Evolutionary conservation across 2,113 vertebrate species (phyloP), one percentile per base, ranked within the genome.

Genomic region (Tachysurus vachellii): DNA sequence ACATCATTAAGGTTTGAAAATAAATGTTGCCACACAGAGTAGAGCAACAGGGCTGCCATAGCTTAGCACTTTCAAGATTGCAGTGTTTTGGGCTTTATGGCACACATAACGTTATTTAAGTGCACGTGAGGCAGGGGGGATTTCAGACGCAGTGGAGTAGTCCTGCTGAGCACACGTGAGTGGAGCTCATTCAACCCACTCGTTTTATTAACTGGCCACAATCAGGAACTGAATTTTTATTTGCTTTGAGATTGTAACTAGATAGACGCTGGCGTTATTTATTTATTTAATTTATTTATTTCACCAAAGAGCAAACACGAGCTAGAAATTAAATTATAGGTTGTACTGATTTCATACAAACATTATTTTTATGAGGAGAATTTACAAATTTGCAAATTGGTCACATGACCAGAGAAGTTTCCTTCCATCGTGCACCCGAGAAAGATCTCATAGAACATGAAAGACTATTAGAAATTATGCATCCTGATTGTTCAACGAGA

Each of bases 181-280:
- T 31, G 82, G 84, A 83, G 86, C 81, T 56, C 84, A 71, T 57
- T 71, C 90, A 85, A 54, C 90, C 88, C 90, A 89, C 90, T 88
- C 85, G 75, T 85, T 88, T 89, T 86, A 79, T 87, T 75, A 57
- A 84, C 71, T 85, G 85, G 75, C 23, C 31, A 80, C 54, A 80
- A 80, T 59, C 54, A 80, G 5, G 9, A 42, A 1, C 31, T 31
- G 13, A 36, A 3, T 59, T 59, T 13, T 53, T 76, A 84, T 84
- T 85, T 85, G 56, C n/a, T 76, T 76, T 9, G 80, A 56, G 82
- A 82, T 82, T 76, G 53, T 76, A 80, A 59, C 76, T 85, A 88
- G 62, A 62, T 47, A 44, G 59, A 64, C 47, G 42, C 11, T 1
- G 1, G 36, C n/a, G 36, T 13, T 80, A 14, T 80, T 54, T 50